phyloP scores from a whole-genome alignment of 1,140 invertebrate genomes.

The Saccostrea glomerata region DNA sequence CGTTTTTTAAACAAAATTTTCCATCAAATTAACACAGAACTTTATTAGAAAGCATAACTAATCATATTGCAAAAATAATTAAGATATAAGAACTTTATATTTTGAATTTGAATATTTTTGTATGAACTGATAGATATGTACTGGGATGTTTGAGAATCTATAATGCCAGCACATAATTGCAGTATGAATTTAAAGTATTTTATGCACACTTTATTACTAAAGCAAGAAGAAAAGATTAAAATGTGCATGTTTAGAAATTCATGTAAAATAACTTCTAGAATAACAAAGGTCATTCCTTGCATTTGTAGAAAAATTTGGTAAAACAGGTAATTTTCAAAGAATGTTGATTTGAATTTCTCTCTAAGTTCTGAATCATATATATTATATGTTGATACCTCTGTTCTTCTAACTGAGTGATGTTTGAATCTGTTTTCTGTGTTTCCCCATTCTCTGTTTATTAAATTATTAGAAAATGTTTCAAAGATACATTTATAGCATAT shows the following conservation, averaged over 20 bases:
- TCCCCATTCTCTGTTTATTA: neutral
- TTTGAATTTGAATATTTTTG: too few relatives aligned
- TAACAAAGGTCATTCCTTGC: neutral
- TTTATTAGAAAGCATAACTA: too few relatives aligned
- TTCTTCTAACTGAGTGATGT: neutral
- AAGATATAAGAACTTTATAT: too few relatives aligned
- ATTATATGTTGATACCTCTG: neutral
- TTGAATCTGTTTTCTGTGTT: slow-evolving; percentile 9
- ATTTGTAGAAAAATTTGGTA: slow-evolving; percentile 35
- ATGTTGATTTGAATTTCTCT: slow-evolving; percentile 14
- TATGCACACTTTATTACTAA: too few relatives aligned
- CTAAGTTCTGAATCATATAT: neutral
- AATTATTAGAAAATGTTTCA: neutral
- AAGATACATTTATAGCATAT: neutral
- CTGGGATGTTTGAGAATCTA: too few relatives aligned
- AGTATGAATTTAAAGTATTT: too few relatives aligned
- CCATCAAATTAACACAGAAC: too few relatives aligned
- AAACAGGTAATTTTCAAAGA: slow-evolving; percentile 10
- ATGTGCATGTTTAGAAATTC: neutral
- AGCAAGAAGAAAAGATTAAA: neutral
- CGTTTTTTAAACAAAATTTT: too few relatives aligned
- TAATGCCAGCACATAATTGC: too few relatives aligned
- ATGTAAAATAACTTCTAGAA: neutral
- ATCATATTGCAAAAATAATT: too few relatives aligned
- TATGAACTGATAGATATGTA: too few relatives aligned